Percentiles rank a stretch among this genome's conserved stretches.
Evolutionary conservation across 2,797 vertebrate genomes (phyloP).

Genomic region (Onychomys leucogaster): DNA sequence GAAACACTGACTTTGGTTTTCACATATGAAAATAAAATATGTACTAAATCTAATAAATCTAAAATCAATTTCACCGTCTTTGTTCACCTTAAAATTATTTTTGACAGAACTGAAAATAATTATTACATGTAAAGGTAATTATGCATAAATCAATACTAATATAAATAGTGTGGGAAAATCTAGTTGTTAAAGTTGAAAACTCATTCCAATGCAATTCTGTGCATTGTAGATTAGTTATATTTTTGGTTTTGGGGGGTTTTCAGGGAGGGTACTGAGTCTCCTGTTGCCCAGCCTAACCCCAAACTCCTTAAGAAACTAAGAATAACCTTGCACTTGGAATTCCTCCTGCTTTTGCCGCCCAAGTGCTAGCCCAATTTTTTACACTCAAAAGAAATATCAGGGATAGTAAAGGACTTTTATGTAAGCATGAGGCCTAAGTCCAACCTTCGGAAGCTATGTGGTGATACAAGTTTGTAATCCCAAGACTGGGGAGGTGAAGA

Average conservation of each 20-base stretch:
- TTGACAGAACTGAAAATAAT: constrained; percentile 9
- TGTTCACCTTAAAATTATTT: constrained; percentile 29
- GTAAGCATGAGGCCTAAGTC: background rate
- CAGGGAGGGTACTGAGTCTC: background rate
- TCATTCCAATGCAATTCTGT: constrained; percentile 24
- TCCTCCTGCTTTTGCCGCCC: background rate
- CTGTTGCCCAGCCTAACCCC: background rate
- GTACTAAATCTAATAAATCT: background rate
- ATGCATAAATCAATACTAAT: constrained; percentile 2
- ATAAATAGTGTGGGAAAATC: constrained; percentile 40
- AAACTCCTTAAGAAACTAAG: background rate
- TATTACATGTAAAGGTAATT: background rate
- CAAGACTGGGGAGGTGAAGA: background rate
- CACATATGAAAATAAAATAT: background rate
- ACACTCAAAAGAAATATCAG: background rate
- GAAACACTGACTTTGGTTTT: constrained; percentile 5
- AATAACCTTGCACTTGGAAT: background rate
- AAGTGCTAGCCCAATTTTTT: background rate
- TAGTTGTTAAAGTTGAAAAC: constrained; percentile 29
- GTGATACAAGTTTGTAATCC: background rate
- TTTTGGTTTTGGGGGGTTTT: background rate
- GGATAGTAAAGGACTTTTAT: background rate
- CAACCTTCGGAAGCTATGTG: background rate
- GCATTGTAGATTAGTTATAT: background rate
- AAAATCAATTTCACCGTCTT: constrained; percentile 21